Percentiles rank a stretch among this genome's conserved stretches.
Conservation (phyloP, 2,888 invertebrate genomes). For the Synergus itoensis region DNA sequence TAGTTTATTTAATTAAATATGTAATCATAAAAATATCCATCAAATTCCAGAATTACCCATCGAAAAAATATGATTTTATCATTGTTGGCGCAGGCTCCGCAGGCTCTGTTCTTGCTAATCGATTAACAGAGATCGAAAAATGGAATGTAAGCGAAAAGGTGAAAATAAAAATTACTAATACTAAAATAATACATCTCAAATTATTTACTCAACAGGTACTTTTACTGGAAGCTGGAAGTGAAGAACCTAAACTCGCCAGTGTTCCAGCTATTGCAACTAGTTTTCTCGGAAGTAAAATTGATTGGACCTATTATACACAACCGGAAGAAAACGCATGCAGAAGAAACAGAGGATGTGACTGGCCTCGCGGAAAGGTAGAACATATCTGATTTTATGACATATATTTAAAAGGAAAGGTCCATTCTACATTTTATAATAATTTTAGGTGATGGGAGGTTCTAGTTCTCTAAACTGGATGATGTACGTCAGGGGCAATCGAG, state of each 20-base stretch:
- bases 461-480: constrained; percentile 83
- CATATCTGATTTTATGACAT: background rate
- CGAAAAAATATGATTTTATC: constrained; percentile 77
- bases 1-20: too few species aligned
- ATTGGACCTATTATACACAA: constrained; percentile 86
- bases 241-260: constrained; percentile 84
- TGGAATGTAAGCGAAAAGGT: constrained; percentile 60
- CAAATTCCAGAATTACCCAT: background rate
- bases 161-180: background rate
- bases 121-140: constrained; percentile 71
- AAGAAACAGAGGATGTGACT: constrained; percentile 80
- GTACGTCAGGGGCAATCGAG: constrained; percentile 80
- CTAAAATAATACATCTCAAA: constrained; percentile 9
- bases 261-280: constrained; percentile 83
- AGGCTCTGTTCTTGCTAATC: constrained; percentile 80
- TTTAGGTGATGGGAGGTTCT: constrained; percentile 80
- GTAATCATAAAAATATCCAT: background rate
- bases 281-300: constrained; percentile 78
- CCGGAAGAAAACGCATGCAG: constrained; percentile 82
- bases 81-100: constrained; percentile 81
- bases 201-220: constrained; percentile 79
- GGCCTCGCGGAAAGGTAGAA: constrained; percentile 83
- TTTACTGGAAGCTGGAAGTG: constrained; percentile 84
- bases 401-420: background rate
- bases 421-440: background rate